Conservation (phyloP, 2,888 invertebrate species). For the Heliconius sara region DNA sequence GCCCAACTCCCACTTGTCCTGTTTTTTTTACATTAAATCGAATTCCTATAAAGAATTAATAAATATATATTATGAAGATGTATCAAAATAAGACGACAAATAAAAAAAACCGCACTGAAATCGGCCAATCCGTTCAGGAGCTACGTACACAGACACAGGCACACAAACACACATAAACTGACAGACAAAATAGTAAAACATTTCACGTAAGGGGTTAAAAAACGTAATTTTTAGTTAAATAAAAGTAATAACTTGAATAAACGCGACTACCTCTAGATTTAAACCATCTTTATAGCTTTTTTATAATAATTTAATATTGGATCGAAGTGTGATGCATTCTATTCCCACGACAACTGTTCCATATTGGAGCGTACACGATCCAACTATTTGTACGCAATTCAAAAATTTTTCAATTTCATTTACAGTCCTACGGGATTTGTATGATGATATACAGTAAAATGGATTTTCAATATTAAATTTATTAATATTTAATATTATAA, state of each 20-base stretch:
- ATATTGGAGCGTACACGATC: not conserved
- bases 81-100: too few species aligned
- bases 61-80: too few species aligned
- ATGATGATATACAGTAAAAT: slow-evolving; percentile 1
- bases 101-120: too few species aligned
- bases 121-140: too few species aligned
- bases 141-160: too few species aligned
- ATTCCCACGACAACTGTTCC: slow-evolving; percentile 12
- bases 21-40: too few species aligned
- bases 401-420: slow-evolving; percentile 12
- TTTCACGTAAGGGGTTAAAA: not conserved
- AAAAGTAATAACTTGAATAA: not conserved
- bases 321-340: not conserved
- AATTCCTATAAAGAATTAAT: too few species aligned
- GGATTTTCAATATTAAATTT: not conserved
- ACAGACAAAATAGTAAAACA: too few species aligned
- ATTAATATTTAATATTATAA: slow-evolving; percentile 1
- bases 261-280: not conserved
- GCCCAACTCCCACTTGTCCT: too few species aligned
- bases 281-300: not conserved
- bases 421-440: not conserved
- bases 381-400: slow-evolving; percentile 17
- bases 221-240: not conserved
- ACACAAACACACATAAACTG: too few species aligned
- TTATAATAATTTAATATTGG: not conserved